Evolutionary conservation across 2,888 invertebrate species (phyloP).

Genomic region (Abrostola tripartita): DNA sequence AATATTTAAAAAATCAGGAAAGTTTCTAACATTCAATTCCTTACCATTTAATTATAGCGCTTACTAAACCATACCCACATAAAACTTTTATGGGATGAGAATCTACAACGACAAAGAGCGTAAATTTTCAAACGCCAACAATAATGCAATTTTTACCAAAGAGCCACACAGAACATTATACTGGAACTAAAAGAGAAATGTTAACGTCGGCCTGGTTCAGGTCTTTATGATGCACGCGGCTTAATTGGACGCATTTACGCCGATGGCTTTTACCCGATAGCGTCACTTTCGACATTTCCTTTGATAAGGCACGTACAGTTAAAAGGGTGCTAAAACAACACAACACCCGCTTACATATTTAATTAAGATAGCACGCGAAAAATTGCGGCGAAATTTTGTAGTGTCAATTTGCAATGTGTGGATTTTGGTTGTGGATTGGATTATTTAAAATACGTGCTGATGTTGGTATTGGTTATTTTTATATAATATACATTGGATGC

Average conservation of each 20-base stretch:
- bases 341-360: conserved; percentile 70
- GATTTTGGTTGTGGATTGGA: conserved; percentile 20
- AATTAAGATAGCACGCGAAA: conserved; percentile 70
- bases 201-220: conserved; percentile 58
- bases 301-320: conserved; percentile 79
- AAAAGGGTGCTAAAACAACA: conserved; percentile 76
- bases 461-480: background rate
- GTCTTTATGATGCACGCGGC: conserved; percentile 63
- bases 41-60: background rate
- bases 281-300: conserved; percentile 80
- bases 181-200: conserved; percentile 53
- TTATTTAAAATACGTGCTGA: conserved; percentile 29
- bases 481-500: too few species aligned
- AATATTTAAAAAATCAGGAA: too few species aligned
- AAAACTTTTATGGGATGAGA: conserved; percentile 10
- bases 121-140: conserved; percentile 28
- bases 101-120: conserved; percentile 15
- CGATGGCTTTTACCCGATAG: conserved; percentile 77
- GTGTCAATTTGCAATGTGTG: conserved; percentile 34
- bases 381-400: conserved; percentile 38
- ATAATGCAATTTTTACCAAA: conserved; percentile 42
- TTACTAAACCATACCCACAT: background rate
- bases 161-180: conserved; percentile 28
- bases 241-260: conserved; percentile 79
- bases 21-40: too few species aligned